These are phyloP conservation scores for Trididemnum nubilum DNA, from an alignment of 23 tunicate species.

Conservation along the genomic window DNA sequence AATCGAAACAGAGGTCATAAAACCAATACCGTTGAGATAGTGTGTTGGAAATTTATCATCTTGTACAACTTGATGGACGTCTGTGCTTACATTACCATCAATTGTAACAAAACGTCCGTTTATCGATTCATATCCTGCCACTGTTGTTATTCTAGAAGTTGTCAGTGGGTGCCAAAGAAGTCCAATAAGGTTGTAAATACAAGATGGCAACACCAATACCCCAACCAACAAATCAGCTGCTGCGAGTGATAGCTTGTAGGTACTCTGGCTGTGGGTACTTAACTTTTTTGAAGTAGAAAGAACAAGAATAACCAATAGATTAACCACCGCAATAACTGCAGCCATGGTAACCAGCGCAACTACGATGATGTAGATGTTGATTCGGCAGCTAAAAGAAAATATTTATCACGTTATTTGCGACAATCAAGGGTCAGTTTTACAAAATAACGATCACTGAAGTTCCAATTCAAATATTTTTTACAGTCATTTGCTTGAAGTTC, in stretches of 20 bases:
- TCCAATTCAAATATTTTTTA: too few species aligned
- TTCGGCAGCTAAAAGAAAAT: too few species aligned
- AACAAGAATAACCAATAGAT: constrained; percentile 40
- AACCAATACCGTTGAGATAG: constrained; percentile 52
- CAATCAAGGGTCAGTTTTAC: too few species aligned
- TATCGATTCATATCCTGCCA: constrained; percentile 16
- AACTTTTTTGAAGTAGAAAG: constrained; percentile 21
- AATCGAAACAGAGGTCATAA: constrained; percentile 54
- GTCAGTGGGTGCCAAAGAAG: constrained; percentile 7
- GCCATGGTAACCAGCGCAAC: too few species aligned
- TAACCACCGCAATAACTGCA: constrained; percentile 40
- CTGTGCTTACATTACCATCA: background rate
- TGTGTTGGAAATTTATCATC: constrained; percentile 1
- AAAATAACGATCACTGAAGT: too few species aligned
- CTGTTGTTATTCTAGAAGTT: background rate
- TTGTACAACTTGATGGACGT: constrained; percentile 1
- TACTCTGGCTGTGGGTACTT: constrained; percentile 64
- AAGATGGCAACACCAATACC: constrained; percentile 52
- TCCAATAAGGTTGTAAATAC: constrained; percentile 10
- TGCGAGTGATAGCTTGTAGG: constrained; percentile 65
- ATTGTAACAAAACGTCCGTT: background rate
- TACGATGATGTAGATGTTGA: too few species aligned
- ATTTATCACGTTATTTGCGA: too few species aligned
- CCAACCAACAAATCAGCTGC: constrained; percentile 64
- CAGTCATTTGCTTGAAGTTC: too few species aligned